A percentile compares a stretch with the other conserved stretches of the same genome.
Evolutionary conservation across 2,888 invertebrate species (phyloP).

Genomic region (Julus scandinavius): DNA sequence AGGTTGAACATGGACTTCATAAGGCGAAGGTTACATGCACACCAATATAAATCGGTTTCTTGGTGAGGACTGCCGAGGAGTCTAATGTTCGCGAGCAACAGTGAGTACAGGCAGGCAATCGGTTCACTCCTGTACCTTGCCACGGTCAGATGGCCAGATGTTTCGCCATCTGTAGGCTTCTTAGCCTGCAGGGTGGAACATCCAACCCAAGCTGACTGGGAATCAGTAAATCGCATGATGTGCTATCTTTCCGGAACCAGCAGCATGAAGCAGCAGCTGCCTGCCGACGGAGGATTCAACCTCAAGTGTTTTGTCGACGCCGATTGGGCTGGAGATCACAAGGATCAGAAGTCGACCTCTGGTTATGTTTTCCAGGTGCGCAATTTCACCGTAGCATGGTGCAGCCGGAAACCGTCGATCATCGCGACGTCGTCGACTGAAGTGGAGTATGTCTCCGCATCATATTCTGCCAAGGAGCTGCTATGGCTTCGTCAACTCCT

Average conservation of each 20-base stretch:
- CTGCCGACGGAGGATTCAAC: not conserved
- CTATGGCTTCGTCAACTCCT: not conserved
- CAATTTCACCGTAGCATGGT: not conserved
- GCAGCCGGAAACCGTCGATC: not conserved
- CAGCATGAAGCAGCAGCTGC: not conserved
- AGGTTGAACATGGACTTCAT: not conserved
- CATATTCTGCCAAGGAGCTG: not conserved
- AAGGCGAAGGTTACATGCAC: not conserved
- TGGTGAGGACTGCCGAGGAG: not conserved
- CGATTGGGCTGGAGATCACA: not conserved
- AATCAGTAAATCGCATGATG: not conserved
- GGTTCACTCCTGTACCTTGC: constrained; percentile 1
- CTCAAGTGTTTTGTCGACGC: not conserved
- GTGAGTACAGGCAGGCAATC: too few species aligned
- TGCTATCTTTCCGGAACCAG: not conserved
- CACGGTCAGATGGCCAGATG: not conserved
- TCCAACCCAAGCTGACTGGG: not conserved
- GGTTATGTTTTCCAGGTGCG: not conserved
- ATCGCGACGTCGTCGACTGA: not conserved
- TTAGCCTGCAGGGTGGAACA: not conserved
- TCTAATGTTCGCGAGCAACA: not conserved
- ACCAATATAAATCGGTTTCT: not conserved
- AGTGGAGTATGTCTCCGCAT: too few species aligned
- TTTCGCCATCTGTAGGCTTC: not conserved
- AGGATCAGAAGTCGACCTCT: not conserved